Conservation (phyloP, 2,113 vertebrate genomes). For the Psittacula cyanocephala region DNA sequence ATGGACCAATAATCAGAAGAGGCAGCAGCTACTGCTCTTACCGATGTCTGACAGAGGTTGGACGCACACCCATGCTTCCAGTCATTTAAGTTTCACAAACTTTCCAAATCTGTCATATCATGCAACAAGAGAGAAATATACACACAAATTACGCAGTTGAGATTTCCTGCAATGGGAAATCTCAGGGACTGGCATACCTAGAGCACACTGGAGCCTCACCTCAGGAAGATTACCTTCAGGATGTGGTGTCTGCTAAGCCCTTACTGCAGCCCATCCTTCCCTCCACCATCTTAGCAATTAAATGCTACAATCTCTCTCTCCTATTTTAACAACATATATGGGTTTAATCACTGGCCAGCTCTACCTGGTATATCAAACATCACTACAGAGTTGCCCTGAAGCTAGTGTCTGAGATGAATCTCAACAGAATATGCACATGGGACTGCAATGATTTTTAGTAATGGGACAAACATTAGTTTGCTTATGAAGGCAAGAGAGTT, state of each 20-base stretch:
- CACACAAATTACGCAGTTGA: not conserved
- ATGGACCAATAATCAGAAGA: not conserved
- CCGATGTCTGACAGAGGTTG: not conserved
- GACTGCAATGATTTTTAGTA: not conserved
- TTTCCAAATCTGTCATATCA: not conserved
- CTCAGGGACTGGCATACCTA: not conserved
- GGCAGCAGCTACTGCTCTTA: not conserved
- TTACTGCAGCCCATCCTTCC: not conserved
- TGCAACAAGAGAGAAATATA: not conserved
- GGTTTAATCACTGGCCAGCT: not conserved
- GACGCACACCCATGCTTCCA: not conserved
- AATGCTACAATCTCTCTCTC: not conserved
- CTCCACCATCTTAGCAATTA: not conserved
- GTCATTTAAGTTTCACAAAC: not conserved
- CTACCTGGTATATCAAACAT: not conserved
- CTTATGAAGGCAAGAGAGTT: not conserved
- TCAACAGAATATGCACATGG: not conserved
- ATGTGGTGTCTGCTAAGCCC: rapidly evolving
- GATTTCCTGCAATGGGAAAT: not conserved
- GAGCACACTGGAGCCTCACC: not conserved
- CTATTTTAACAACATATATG: rapidly evolving
- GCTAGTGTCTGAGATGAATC: not conserved
- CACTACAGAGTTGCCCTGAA: not conserved
- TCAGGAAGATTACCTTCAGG: not conserved
- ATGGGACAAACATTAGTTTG: not conserved